These are phyloP conservation scores for Tragelaphus oryx DNA, from an alignment of 2,797 vertebrate species.

Conservation along the genomic window DNA sequence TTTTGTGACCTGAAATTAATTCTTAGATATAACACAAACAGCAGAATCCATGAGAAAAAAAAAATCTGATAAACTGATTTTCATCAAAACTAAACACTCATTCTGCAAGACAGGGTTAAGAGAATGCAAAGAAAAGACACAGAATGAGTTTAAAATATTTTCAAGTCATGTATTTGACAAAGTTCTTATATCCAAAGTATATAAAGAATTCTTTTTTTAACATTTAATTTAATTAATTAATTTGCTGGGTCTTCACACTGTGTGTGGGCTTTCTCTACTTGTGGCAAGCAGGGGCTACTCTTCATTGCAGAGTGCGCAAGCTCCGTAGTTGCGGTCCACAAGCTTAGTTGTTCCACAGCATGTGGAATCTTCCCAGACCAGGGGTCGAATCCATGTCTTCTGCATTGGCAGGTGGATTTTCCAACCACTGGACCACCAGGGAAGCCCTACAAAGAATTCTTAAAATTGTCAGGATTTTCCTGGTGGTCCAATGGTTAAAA, in stretches of 20 bases:
- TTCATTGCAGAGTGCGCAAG: neutral
- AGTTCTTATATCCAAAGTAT: neutral
- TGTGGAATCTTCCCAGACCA: neutral
- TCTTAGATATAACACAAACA: neutral
- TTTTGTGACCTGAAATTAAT: neutral
- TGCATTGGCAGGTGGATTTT: neutral
- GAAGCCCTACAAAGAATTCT: neutral
- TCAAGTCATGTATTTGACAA: neutral
- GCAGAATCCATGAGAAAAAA: neutral
- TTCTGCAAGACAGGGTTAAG: neutral
- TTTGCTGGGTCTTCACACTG: neutral
- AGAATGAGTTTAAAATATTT: neutral
- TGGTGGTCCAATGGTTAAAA: neutral
- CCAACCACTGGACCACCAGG: neutral
- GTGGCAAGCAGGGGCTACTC: neutral
- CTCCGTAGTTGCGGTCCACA: neutral
- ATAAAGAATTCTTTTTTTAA: neutral
- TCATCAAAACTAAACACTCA: neutral
- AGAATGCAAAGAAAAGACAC: neutral
- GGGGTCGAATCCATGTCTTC: neutral
- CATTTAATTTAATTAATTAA: neutral
- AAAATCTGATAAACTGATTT: neutral
- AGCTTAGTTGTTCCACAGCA: neutral
- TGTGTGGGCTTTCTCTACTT: neutral
- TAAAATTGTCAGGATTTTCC: neutral